Evolutionary conservation across 1,140 invertebrate genomes (phyloP).

Genomic region (Drosophila mayri): DNA sequence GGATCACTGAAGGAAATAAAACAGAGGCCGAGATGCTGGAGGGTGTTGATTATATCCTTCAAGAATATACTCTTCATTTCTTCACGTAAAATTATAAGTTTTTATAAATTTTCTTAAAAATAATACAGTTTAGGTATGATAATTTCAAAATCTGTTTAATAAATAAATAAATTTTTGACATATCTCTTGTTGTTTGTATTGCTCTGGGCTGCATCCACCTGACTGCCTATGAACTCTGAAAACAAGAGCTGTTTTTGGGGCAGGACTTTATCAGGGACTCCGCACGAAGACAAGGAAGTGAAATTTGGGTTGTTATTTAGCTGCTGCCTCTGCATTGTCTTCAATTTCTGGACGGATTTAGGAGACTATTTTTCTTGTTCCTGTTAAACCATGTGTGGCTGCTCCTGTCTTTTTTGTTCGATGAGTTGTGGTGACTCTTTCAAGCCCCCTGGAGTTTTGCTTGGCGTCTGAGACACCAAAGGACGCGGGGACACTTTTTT

Average conservation of each 20-base stretch:
- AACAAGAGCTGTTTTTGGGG: not conserved
- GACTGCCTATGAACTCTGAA: not conserved
- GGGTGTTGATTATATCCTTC: not conserved
- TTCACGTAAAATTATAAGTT: not conserved
- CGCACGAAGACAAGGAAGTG: not conserved
- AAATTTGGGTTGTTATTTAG: not conserved
- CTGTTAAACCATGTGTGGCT: too few relatives aligned
- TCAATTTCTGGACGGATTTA: not conserved
- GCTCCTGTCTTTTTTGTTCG: not conserved
- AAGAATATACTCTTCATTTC: not conserved
- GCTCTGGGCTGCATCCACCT: not conserved
- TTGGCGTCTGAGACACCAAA: not conserved
- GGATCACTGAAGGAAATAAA: conserved; percentile 1
- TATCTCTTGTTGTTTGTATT: not conserved
- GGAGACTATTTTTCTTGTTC: not conserved
- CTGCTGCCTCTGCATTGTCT: not conserved
- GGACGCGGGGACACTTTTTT: not conserved
- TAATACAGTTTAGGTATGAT: not conserved
- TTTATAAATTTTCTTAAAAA: not conserved
- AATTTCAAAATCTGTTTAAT: not conserved
- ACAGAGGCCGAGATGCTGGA: not conserved
- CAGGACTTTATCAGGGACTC: not conserved
- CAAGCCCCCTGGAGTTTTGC: not conserved
- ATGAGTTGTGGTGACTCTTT: not conserved
- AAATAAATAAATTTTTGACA: not conserved